phyloP scores from a whole-genome alignment of 2,888 invertebrate species.

The Pristionchus entomophagus region DNA sequence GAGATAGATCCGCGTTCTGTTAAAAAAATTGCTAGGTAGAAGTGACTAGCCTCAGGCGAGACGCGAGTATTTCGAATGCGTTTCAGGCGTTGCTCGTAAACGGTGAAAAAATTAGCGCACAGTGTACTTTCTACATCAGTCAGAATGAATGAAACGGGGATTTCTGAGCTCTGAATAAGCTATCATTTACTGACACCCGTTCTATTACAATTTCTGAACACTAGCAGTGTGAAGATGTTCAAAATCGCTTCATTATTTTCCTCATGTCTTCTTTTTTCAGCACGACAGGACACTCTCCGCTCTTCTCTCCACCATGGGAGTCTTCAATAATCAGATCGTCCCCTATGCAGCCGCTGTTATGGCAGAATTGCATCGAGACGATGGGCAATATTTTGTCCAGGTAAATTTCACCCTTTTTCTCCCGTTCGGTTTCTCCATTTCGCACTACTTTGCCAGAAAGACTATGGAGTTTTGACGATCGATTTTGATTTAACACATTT shows the following conservation, averaged over 20 bases:
- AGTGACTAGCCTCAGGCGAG: no score
- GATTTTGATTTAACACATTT: no score
- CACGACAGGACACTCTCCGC: constrained; percentile 61
- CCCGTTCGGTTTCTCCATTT: no score
- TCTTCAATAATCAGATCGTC: constrained; percentile 58
- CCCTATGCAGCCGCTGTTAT: constrained; percentile 58
- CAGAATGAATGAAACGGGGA: not conserved
- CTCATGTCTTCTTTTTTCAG: constrained; percentile 47
- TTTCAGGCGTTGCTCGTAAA: no score
- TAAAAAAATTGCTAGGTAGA: no score
- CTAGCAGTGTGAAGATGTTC: not conserved
- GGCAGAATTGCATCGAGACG: constrained; percentile 54
- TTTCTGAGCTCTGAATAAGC: not conserved
- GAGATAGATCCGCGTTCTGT: no score
- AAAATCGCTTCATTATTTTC: not conserved
- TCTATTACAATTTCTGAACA: not conserved
- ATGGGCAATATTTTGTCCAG: constrained; percentile 53
- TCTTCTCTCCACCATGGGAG: constrained; percentile 55
- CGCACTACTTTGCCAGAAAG: no score
- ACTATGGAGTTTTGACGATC: no score
- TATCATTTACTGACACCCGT: not conserved
- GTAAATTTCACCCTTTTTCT: constrained; percentile 12
- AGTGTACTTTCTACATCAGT: no score
- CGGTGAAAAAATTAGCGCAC: no score
- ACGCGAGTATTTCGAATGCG: no score